Evolutionary conservation across 1,140 invertebrate genomes (phyloP).

Genomic region (Lycorma delicatula): DNA sequence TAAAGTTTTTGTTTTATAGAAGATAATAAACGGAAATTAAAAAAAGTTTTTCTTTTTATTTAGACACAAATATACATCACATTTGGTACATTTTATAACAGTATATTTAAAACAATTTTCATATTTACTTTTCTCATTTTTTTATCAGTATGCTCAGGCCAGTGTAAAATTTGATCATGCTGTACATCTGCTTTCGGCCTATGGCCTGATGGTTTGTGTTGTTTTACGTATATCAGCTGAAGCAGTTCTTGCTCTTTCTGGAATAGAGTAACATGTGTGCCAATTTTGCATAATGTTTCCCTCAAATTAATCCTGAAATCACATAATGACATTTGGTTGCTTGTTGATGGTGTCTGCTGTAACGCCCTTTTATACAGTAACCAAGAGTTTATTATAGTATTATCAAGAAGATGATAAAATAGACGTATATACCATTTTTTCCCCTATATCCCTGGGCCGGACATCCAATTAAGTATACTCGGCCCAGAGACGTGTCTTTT

Average conservation of each 20-base stretch:
- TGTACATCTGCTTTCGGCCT: not conserved
- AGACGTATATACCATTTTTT: not conserved
- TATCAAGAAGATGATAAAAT: not conserved
- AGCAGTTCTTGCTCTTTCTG: not conserved
- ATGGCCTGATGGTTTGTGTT: not conserved
- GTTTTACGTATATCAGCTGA: not conserved
- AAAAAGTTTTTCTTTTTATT: not conserved
- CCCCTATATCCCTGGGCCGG: too few species aligned
- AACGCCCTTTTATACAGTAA: not conserved
- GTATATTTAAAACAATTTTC: not conserved
- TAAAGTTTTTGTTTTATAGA: too few species aligned
- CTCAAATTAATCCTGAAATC: not conserved
- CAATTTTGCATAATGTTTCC: not conserved
- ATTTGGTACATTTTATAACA: not conserved
- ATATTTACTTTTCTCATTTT: not conserved
- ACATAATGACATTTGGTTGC: not conserved
- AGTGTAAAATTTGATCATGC: not conserved
- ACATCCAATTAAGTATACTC: too few species aligned
- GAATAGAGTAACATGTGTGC: not conserved
- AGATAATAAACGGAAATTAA: too few species aligned
- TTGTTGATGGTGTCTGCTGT: not conserved
- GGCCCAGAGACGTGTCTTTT: too few species aligned
- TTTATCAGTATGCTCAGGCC: not conserved
- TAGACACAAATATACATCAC: not conserved
- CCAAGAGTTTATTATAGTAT: not conserved